These are phyloP conservation scores for Busseola fusca DNA, from an alignment of 2,888 invertebrate genomes.

Conservation along the genomic window DNA sequence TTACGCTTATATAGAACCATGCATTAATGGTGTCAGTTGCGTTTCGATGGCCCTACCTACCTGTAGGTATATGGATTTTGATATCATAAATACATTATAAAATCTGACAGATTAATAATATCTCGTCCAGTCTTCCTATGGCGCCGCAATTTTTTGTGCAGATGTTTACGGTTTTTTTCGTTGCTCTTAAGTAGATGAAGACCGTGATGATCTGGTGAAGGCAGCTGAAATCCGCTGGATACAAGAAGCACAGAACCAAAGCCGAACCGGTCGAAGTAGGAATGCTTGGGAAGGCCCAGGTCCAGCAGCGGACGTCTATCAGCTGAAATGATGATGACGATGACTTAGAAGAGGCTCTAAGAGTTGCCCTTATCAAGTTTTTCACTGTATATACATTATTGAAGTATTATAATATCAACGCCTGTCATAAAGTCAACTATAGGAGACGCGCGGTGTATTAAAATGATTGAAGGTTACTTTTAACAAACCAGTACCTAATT, in stretches of 20 bases:
- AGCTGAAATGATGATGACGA: neutral
- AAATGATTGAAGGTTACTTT: slow-evolving; percentile 32
- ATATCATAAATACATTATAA: too few relatives aligned
- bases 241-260: neutral
- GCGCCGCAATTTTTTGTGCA: neutral
- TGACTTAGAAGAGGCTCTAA: neutral
- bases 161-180: neutral
- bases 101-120: too few relatives aligned
- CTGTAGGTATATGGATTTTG: too few relatives aligned
- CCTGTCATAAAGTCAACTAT: slow-evolving; percentile 3
- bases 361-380: neutral
- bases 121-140: neutral
- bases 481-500: slow-evolving; percentile 49
- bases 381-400: neutral
- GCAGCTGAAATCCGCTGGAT: neutral
- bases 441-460: slow-evolving; percentile 10
- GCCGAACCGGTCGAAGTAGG: neutral
- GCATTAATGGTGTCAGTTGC: too few relatives aligned
- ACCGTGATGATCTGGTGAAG: neutral
- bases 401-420: neutral
- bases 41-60: too few relatives aligned
- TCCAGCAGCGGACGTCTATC: neutral
- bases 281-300: neutral
- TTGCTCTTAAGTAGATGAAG: neutral
- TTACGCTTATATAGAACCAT: too few relatives aligned